These are phyloP conservation scores for Stichopus horrens DNA, from an alignment of 53 echinoderm and acorn worm genomes.

Conservation along the genomic window DNA sequence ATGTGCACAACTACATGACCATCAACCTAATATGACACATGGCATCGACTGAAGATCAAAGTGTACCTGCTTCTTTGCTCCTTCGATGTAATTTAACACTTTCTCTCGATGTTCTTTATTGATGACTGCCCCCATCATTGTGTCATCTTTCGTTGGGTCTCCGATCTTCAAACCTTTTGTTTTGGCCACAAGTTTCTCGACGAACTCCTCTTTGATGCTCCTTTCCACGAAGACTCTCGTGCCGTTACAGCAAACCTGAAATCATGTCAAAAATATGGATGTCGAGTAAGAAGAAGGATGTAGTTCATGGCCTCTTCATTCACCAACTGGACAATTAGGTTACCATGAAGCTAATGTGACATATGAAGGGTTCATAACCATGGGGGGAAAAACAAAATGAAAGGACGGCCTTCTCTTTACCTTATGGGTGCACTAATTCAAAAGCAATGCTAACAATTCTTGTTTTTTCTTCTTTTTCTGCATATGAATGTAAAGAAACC, in stretches of 20 bases:
- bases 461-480: no score
- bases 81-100: slow-evolving; percentile 78
- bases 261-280: background rate
- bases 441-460: no score
- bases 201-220: slow-evolving; percentile 79
- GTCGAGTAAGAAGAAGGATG: background rate
- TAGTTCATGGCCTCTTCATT: background rate
- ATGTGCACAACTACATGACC: no score
- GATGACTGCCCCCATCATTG: slow-evolving; percentile 82
- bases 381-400: no score
- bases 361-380: no score
- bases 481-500: no score
- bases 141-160: slow-evolving; percentile 74
- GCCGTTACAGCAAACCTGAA: slow-evolving; percentile 92
- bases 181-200: slow-evolving; percentile 67
- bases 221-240: slow-evolving; percentile 88
- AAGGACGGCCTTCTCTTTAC: no score
- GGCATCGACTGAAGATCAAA: no score
- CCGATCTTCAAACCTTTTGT: slow-evolving; percentile 82
- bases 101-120: slow-evolving; percentile 78
- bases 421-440: no score
- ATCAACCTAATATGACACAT: no score
- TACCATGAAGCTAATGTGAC: background rate
- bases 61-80: slow-evolving; percentile 85
- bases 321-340: background rate